Evolutionary conservation across 2,888 invertebrate species (phyloP), one percentile per base, ranked within the genome.

Genomic region (Tiliacea aurago): DNA sequence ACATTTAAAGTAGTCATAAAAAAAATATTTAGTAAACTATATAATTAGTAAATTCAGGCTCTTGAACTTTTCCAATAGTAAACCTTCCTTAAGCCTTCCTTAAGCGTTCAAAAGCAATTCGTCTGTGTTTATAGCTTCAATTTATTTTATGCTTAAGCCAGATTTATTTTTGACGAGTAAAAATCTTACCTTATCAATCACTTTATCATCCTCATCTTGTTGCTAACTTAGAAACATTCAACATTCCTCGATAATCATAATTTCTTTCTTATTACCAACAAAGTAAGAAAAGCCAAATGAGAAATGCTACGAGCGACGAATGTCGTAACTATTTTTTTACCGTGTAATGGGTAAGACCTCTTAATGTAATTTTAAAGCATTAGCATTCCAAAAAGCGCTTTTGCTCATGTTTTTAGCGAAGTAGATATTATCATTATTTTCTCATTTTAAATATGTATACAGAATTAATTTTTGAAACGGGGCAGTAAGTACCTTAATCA

Each of bases 151-250:
- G 23, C 45, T 23, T 28, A 23, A 20, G 37, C 23, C 64, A 23
- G 64, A 47, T 20, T 47, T 47, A 18, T 33, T 4, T 9, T 13
- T 47, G 9, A 3, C 20, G 5, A n/a, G 28, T 2, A 45, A 45
- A 63, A 20, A 62, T 6, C 18, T 28, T 6, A 28, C 1, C 20
- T 45, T 7, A 28, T 45, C 13, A 53, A 23, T 18, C 11, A 41
- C 18, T 23, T 18, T 9, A 41, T 20, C 18, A 37, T 15, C 7
- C 9, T 28, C 9, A 15, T 28, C n/a, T 23, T 37, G 18, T 18
- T 4, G 2, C 41, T 37, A 37, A 53, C n/a, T 51, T 13, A 10
- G 69, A 70, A 70, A 69, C 69, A 70, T 70, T 53, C 53, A 69
- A 69, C 51, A 53, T 70, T 41, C 11, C 11, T 13, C 23, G 45